Evolutionary conservation across 2,113 vertebrate genomes (phyloP), one percentile per base, ranked within the genome.

Genomic region (Capreolus pygargus): DNA sequence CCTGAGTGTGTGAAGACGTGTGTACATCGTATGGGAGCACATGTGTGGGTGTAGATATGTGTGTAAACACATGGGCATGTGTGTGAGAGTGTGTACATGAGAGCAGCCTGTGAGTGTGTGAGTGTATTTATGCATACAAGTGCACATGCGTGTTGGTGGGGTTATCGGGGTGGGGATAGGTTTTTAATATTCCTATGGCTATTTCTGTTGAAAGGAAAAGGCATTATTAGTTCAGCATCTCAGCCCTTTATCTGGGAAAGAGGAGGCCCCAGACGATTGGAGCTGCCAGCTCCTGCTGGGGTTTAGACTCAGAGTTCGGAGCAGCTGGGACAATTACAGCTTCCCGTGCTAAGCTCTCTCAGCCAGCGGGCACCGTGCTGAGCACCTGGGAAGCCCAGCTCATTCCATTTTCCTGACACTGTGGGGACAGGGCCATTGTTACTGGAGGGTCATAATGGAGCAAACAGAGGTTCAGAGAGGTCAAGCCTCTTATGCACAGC

Each of bases 101-200:
- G n/a, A 27, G 12, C 52, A 60, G 14, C 50, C 3, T n/a, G 14
- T 5, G 81, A 83, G 30, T 54, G 28, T 84, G 60, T 39, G 47
- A 33, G 9, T 3, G 5, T 12, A 14, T 50, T 10, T n/a, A 8
- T 82, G 58, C 2, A 11, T 1, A 4, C 2, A 6, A 10, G 54
- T 70, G 57, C 13, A n/a, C 16, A 5, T 13, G 36, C 1, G 0
- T 7, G 1, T 81, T 30, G n/a, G 27, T 82, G 33, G 19, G 5
- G 17, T 39, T 23, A 1, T 25, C 0, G 0, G n/a, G 17, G 15
- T 21, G 14, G 45, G 67, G 58, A 12, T 43, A 43, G 28, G 45
- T 4, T 61, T 39, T n/a, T 54, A n/a, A 11, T 67, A 70, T 50
- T 64, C 85, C 23, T 33, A 36, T 0, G 9, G n/a, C 1, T 52